Base-by-base conservation (phyloP, 2,888 invertebrate species). In the Frankliniella intonsa region DNA sequence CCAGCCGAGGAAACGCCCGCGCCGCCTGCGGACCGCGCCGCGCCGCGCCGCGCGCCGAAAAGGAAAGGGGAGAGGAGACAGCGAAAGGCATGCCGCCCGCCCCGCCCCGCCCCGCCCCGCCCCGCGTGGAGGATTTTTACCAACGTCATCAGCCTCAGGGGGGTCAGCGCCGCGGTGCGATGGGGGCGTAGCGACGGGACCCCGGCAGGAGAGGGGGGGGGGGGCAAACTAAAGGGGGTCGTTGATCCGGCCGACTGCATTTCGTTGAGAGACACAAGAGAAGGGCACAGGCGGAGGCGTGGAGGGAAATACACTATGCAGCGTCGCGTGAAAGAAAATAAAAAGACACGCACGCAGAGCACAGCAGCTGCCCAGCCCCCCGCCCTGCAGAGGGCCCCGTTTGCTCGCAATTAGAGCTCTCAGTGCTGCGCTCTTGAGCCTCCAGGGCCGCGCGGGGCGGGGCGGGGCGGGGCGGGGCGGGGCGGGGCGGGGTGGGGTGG, bases 341-440 rank as follows among this genome's bases (percentile, higher is more conserved):
- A 38, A 38, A 38, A 2, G 38, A 38, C 38, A 38, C 38, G 5
- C 38, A 5, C 38, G 38, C 38, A 5, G 38, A 38, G 5, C 38
- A 5, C 3, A 38, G 38, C 38, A 5, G 38, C 38, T 38, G 38
- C 38, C 38, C 38, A 2, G 38, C 2, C 38, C 38, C 38, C 38
- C 38, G 5, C 38, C 38, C 38, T n/a, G n/a, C n/a, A n/a, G 3
- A 55, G 12, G 51, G 51, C 55, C 11, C 22, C 25, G 25, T 76
- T 76, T 76, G 69, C 69, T 76, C 25, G 69, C 69, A 76, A 76
- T 76, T 76, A 76, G 69, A 22, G 25, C 69, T 12, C 69, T 76
- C 25, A 25, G 22, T 76, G 69, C 69, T 76, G 69, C 69, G 69
- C 69, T 76, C 25, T 76, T 76, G 25, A 76, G 69, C 69, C 69